Base-by-base conservation (phyloP, 2,888 invertebrate genomes). In the Tridacna crocea region DNA sequence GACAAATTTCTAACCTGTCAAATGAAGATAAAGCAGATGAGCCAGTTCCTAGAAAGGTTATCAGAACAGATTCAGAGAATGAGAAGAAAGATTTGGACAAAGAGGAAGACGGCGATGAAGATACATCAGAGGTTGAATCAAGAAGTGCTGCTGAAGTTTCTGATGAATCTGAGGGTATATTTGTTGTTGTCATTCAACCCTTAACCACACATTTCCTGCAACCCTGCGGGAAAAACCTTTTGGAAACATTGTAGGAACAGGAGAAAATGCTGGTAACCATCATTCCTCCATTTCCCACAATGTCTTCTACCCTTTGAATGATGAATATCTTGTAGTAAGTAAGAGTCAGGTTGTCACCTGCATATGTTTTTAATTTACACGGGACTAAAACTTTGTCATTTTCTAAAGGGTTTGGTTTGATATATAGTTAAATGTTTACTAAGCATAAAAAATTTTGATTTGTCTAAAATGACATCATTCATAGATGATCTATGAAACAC, bases 81-180 rank as follows among this genome's bases (percentile, higher is more conserved):
- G 6, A 27, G 8, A 12, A 17, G 2, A 13, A 13, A 13, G 22
- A 3, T 13, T 4, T 13, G 8, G 65, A 26, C 12, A 24, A n/a
- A 15, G 68, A 19, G 17, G 22, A 8, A 10, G 68, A 68, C 47
- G 10, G 17, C 0, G 26, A 24, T 22, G 22, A 70, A 24, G 48
- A 17, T 22, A 36, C 3, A 0, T 26, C 10, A 27, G 51, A 51
- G 15, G 48, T 10, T 27, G 65, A 75, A 8, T 2, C 36, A 36
- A 36, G 17, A 22, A 24, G 22, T 47, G 22, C 19, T n/a, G 17
- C 22, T 46, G 73, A 27, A 12, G 60, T 6, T 13, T 74, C 74
- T 0, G 46, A 48, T 51, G 47, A 60, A 47, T 74, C 74, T 17
- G 74, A 61, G 17, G 74, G 74, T 74, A 61, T 58, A 6, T 26